Percentiles rank a stretch among this genome's conserved stretches.
Conservation (phyloP, 2,113 vertebrate species). For the Tupaia chinensis region DNA sequence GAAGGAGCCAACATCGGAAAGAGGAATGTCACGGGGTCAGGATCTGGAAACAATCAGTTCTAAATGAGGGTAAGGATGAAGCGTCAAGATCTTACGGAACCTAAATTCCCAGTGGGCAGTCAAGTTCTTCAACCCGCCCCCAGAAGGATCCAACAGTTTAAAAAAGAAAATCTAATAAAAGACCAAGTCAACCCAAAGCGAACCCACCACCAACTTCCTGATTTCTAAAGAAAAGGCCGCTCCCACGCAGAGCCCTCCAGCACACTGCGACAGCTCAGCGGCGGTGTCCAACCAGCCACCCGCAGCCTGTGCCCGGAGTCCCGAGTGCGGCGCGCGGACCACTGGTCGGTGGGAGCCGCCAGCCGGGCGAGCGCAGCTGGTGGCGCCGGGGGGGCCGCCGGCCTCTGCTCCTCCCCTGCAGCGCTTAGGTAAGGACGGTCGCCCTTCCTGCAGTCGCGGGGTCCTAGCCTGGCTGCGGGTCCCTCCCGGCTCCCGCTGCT, state of each 20-base stretch:
- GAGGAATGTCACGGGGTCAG: background rate
- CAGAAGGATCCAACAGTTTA: background rate
- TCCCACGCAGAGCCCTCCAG: background rate
- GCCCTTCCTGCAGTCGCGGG: fast-evolving
- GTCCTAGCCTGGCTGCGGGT: background rate
- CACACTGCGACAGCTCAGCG: background rate
- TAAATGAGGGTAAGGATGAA: background rate
- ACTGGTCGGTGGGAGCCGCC: fast-evolving
- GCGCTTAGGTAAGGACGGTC: background rate
- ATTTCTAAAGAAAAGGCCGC: background rate
- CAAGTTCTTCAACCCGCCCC: background rate
- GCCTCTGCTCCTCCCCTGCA: fast-evolving
- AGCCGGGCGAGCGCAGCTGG: background rate
- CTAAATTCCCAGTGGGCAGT: background rate
- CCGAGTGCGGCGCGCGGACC: background rate
- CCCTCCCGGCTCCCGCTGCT: background rate
- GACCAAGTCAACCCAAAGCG: background rate
- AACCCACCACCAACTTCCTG: background rate
- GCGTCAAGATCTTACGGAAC: slow-evolving; percentile 14
- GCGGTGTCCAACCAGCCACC: background rate
- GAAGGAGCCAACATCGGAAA: background rate
- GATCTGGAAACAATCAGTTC: slow-evolving; percentile 46
- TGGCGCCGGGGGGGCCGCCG: background rate
- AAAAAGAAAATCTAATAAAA: background rate
- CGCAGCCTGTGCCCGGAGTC: fast-evolving